These are phyloP conservation scores for Lophotis ruficrista DNA, from an alignment of 2,113 vertebrate genomes.

Conservation along the genomic window DNA sequence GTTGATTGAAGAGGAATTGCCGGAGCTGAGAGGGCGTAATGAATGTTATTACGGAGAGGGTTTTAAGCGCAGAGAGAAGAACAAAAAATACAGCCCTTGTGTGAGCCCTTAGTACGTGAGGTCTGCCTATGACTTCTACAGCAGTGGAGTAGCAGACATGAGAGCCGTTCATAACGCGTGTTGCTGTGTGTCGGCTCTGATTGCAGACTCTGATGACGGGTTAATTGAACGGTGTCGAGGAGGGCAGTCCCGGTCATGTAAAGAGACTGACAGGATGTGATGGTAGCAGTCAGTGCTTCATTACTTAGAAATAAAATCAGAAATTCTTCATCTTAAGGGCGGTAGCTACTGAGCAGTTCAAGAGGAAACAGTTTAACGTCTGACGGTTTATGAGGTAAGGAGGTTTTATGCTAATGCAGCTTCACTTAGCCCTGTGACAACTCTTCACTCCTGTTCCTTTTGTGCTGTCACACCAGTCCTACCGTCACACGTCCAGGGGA, in stretches of 20 bases:
- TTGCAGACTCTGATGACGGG: conserved; percentile 40
- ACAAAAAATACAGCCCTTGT: neutral
- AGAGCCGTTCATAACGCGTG: conserved; percentile 47
- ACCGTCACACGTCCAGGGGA: neutral
- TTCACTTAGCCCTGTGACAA: neutral
- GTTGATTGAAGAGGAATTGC: conserved; percentile 45
- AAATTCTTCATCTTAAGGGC: conserved; percentile 5
- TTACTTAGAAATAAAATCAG: conserved; percentile 49
- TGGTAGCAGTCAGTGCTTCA: conserved; percentile 4
- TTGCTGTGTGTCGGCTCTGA: conserved; percentile 4
- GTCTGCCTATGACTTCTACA: conserved; percentile 12
- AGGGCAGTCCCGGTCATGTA: neutral
- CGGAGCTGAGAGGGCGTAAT: conserved; percentile 6
- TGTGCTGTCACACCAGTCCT: neutral
- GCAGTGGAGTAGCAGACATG: conserved; percentile 28
- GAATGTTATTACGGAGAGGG: neutral
- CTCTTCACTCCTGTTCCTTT: neutral
- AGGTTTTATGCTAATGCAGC: neutral
- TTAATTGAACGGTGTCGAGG: conserved; percentile 66
- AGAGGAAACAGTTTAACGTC: conserved; percentile 21
- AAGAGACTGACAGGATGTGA: neutral
- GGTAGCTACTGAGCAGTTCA: neutral
- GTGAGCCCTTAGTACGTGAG: neutral
- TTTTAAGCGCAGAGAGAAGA: conserved; percentile 30
- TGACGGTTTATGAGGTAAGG: neutral